Evolutionary conservation across 2,113 vertebrate species (phyloP).

Genomic region (Sceloporus undulatus): DNA sequence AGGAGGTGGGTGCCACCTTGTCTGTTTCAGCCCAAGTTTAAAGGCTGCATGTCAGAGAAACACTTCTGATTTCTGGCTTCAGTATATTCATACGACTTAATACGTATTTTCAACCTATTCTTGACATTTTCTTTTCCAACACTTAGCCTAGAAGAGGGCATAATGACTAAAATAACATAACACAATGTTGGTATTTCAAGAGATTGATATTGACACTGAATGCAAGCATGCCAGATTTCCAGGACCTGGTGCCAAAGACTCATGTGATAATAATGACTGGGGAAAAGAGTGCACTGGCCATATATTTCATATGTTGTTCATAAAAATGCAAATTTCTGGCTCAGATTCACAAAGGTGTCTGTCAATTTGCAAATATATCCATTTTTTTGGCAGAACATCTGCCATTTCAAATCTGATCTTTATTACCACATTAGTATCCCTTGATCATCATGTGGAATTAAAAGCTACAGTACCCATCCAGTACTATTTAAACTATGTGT

Average conservation of each 20-base stretch:
- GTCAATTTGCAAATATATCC: not conserved
- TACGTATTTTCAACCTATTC: not conserved
- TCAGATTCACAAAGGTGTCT: not conserved
- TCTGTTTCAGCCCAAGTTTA: not conserved
- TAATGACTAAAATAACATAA: not conserved
- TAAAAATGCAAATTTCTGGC: not conserved
- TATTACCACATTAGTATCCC: not conserved
- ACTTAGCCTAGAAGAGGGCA: not conserved
- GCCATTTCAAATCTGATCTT: not conserved
- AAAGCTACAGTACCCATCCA: not conserved
- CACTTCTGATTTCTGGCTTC: not conserved
- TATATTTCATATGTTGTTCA: not conserved
- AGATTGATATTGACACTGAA: not conserved
- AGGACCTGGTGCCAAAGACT: not conserved
- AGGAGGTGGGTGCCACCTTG: not conserved
- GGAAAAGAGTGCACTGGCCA: not conserved
- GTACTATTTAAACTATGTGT: not conserved
- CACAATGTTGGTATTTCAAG: not conserved
- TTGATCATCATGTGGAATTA: not conserved
- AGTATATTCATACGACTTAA: not conserved
- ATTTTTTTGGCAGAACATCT: not conserved
- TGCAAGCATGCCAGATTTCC: not conserved
- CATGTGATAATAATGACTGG: not conserved
- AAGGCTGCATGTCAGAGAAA: constrained; percentile 1
- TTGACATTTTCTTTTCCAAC: not conserved